phyloP scores from a whole-genome alignment of 2,888 invertebrate species.

The Orthonevra nobilis region DNA sequence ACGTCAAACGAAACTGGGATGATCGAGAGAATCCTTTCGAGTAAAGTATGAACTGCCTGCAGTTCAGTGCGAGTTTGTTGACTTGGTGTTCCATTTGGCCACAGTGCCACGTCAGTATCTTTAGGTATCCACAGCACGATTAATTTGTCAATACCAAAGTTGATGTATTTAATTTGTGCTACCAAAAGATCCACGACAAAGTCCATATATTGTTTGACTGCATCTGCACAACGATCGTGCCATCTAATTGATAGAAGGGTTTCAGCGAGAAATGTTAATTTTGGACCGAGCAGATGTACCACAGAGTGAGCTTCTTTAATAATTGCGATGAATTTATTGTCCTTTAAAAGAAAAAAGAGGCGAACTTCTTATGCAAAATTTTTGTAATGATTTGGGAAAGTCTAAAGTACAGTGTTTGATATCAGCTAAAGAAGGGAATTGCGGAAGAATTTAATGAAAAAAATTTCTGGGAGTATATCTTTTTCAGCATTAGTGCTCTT shows the following conservation, averaged over 20 bases:
- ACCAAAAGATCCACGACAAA: conserved; percentile 86
- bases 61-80: conserved; percentile 82
- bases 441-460: too few relatives aligned
- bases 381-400: too few relatives aligned
- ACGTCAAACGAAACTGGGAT: conserved; percentile 86
- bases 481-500: too few relatives aligned
- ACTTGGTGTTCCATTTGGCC: conserved; percentile 83
- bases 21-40: conserved; percentile 78
- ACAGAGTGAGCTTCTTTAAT: conserved; percentile 82
- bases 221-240: conserved; percentile 80
- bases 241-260: conserved; percentile 83
- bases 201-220: conserved; percentile 82
- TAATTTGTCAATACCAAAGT: conserved; percentile 83
- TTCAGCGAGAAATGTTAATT: conserved; percentile 83
- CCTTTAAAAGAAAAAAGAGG: conserved; percentile 79
- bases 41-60: conserved; percentile 84
- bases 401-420: too few relatives aligned
- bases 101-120: conserved; percentile 81
- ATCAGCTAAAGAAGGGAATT: too few relatives aligned
- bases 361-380: too few relatives aligned
- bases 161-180: conserved; percentile 85
- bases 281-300: conserved; percentile 82
- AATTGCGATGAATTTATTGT: conserved; percentile 82
- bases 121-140: conserved; percentile 83
- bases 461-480: too few relatives aligned